Conservation (phyloP, 2,888 invertebrate genomes). For the Notodonta ziczac region DNA sequence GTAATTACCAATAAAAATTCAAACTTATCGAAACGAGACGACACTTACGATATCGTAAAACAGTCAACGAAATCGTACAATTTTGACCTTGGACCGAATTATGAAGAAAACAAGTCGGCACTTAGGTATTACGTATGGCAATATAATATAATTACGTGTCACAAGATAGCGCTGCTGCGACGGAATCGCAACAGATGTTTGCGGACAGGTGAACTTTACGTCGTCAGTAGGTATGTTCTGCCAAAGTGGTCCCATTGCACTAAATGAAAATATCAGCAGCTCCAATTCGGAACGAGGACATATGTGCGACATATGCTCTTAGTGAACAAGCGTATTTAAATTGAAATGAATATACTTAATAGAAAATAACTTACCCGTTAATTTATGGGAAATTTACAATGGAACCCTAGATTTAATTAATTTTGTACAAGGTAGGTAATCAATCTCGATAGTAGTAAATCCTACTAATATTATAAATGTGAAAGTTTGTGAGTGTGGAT, state of each 20-base stretch:
- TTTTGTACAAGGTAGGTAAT: too few species aligned
- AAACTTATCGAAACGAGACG: constrained; percentile 5
- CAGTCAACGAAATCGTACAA: constrained; percentile 23
- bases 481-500: too few species aligned
- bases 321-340: too few species aligned
- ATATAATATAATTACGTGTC: constrained; percentile 17
- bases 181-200: constrained; percentile 35
- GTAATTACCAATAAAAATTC: background rate
- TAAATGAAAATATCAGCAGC: constrained; percentile 32
- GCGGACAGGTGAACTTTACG: constrained; percentile 16
- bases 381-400: too few species aligned
- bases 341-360: too few species aligned
- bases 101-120: constrained; percentile 28
- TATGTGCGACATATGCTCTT: constrained; percentile 5
- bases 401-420: too few species aligned
- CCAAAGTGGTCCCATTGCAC: constrained; percentile 10
- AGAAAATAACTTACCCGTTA: too few species aligned
- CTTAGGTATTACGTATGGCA: constrained; percentile 20
- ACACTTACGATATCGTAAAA: constrained; percentile 26
- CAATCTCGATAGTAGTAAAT: too few species aligned
- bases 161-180: constrained; percentile 6
- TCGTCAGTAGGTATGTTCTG: constrained; percentile 16
- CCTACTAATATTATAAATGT: too few species aligned
- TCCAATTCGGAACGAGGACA: constrained; percentile 34
- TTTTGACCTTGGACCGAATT: constrained; percentile 34